These are phyloP conservation scores for Drosophila kokeensis DNA, from an alignment of 2,888 invertebrate species.

Conservation along the genomic window DNA sequence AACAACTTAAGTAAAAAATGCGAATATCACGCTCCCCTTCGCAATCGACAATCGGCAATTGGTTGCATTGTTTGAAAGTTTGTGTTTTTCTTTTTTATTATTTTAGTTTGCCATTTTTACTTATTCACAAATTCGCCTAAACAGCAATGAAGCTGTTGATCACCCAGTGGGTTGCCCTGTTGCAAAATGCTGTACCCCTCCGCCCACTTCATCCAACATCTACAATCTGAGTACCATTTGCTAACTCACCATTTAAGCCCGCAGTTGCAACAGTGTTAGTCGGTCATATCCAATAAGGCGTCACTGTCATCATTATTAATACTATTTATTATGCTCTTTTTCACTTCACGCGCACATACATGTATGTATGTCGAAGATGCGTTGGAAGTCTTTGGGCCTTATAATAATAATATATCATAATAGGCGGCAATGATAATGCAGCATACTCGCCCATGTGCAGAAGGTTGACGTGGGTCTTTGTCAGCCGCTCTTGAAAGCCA, in stretches of 20 bases:
- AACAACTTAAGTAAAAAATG: conserved; percentile 8
- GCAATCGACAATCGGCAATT: conserved; percentile 53
- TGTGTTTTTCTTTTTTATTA: conserved; percentile 6
- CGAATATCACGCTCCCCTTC: conserved; percentile 52
- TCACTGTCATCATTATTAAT: conserved; percentile 39
- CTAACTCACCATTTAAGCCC: conserved; percentile 20
- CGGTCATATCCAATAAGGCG: conserved; percentile 44
- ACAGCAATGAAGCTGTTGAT: conserved; percentile 69
- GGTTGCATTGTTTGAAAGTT: conserved; percentile 62
- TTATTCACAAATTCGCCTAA: conserved; percentile 39
- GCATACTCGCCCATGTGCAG: conserved; percentile 46
- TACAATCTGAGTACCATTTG: not conserved
- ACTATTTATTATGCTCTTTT: conserved; percentile 22
- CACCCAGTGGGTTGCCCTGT: conserved; percentile 40
- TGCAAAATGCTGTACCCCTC: conserved; percentile 27
- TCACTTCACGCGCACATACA: conserved; percentile 4
- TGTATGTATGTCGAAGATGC: conserved; percentile 44
- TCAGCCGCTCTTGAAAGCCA: conserved; percentile 9
- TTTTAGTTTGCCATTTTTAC: conserved; percentile 1
- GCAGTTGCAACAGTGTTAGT: conserved; percentile 55
- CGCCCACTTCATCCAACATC: too few species aligned
- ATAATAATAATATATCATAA: conserved; percentile 42
- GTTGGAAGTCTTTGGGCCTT: conserved; percentile 13
- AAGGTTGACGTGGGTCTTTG: conserved; percentile 49
- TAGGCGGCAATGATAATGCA: conserved; percentile 50